Evolutionary conservation across 2,888 invertebrate species (phyloP).

Genomic region (Tortricodes alternella): DNA sequence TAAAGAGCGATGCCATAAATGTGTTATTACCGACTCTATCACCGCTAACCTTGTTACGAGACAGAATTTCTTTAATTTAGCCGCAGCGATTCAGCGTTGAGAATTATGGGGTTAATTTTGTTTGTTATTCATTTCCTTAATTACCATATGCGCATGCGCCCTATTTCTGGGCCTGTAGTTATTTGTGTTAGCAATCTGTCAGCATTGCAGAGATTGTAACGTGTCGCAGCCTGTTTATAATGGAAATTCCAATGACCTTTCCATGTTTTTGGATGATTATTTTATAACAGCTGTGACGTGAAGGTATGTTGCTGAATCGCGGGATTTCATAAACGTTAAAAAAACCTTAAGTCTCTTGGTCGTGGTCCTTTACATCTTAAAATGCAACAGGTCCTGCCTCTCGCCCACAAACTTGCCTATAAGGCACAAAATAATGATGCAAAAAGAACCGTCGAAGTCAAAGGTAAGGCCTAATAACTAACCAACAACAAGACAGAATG

Average conservation of each 20-base stretch:
- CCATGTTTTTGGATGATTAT: neutral
- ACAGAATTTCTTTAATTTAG: constrained; percentile 14
- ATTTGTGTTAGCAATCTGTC: constrained; percentile 15
- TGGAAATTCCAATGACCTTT: neutral
- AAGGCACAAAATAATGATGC: too few relatives aligned
- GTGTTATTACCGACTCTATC: constrained; percentile 9
- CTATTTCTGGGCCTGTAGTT: constrained; percentile 19
- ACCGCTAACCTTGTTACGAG: neutral
- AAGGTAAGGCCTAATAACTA: too few relatives aligned
- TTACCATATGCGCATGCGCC: constrained; percentile 12
- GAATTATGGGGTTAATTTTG: constrained; percentile 18
- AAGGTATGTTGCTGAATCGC: too few relatives aligned
- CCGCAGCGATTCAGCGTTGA: constrained; percentile 6
- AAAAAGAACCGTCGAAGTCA: too few relatives aligned
- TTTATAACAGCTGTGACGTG: neutral
- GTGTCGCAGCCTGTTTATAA: constrained; percentile 7
- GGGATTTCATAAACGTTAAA: too few relatives aligned
- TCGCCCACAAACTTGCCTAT: too few relatives aligned
- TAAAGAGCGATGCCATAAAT: constrained; percentile 1
- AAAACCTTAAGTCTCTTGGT: too few relatives aligned
- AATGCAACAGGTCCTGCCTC: too few relatives aligned
- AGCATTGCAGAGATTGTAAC: neutral
- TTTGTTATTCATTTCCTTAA: constrained; percentile 14
- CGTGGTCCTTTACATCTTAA: too few relatives aligned
- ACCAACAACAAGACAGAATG: too few relatives aligned